Percentiles rank a stretch among this genome's conserved stretches.
These are phyloP conservation scores for Furcifer pardalis DNA, from an alignment of 2,797 vertebrate genomes.

Conservation along the genomic window DNA sequence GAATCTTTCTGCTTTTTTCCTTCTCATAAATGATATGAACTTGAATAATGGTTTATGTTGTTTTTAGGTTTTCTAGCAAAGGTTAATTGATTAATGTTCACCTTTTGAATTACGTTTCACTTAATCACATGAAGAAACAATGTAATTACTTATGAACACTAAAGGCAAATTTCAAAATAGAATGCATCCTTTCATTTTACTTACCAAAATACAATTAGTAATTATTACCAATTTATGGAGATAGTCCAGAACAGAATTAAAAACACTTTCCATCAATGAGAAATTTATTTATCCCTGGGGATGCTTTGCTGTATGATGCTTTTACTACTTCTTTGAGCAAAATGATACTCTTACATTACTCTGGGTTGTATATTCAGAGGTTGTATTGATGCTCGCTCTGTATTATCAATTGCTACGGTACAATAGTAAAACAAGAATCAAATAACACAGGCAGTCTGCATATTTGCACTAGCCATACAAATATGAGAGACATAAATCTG, in stretches of 20 bases:
- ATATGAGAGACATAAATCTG: constrained; percentile 10
- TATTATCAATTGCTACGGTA: constrained; percentile 22
- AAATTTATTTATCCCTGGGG: constrained; percentile 65
- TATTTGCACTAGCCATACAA: neutral
- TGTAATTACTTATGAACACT: constrained; percentile 76
- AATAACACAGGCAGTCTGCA: neutral
- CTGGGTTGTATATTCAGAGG: constrained; percentile 19
- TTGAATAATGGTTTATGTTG: constrained; percentile 49
- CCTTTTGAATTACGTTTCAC: constrained; percentile 71
- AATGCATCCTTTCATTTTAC: constrained; percentile 77
- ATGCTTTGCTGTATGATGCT: constrained; percentile 51
- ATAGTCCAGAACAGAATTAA: constrained; percentile 90
- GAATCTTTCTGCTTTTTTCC: constrained; percentile 22
- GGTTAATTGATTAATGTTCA: constrained; percentile 67
- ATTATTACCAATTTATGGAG: constrained; percentile 90
- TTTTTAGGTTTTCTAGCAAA: constrained; percentile 59
- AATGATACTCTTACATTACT: constrained; percentile 60
- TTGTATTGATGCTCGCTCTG: constrained; percentile 31
- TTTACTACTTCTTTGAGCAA: constrained; percentile 55
- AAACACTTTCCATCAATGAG: constrained; percentile 73
- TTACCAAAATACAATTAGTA: constrained; percentile 82
- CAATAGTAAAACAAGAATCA: neutral
- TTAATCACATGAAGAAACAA: constrained; percentile 75
- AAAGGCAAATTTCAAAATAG: constrained; percentile 70
- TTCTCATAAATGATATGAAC: constrained; percentile 24